Base-by-base conservation (phyloP, 2,113 vertebrate species). In the Vicugna pacos region DNA sequence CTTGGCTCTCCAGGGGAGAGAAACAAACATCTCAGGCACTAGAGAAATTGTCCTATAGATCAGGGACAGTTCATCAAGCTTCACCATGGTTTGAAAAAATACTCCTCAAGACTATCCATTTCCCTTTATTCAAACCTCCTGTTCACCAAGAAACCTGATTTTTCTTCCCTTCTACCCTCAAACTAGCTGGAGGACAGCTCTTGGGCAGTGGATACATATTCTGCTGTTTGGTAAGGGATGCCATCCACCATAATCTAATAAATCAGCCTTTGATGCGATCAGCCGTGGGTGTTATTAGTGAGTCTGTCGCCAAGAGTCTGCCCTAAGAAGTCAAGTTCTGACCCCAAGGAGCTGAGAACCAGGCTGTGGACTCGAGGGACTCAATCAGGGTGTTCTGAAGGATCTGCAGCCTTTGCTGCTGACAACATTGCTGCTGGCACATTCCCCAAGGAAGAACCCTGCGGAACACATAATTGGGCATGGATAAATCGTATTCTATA, bases 321-420 rank as follows among this genome's bases (percentile, higher is more conserved):
- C 16, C 22, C 22, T 82, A 72, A 22, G 42, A 67, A 80, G 22
- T 24, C 38, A 50, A 26, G 38, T 64, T 96, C 89, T 96, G 35
- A 85, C 19, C 50, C 52, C 30, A 38, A 81, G 84, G 80, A 75
- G 46, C 72, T 86, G 46, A 92, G 35, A 81, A 69, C 32, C 42
- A 81, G 75, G 88, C 6, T 95, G 97, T 73, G 46, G 73, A 50
- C 67, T 62, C 12, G 12, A 76, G 84, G 35, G 69, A 92, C 16
- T 50, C 20, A 67, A 50, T 62, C 54, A 84, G 17, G 28, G 48
- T 62, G 19, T 79, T 95, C 72, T 72, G 11, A 81, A 89, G 67
- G 67, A 64, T 10, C 75, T 83, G 42, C 10, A 42, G 85, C 9
- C 86, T 52, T 19, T 19, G 67, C 52, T 48, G 50, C 42, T 62